A percentile compares a stretch with the other conserved stretches of the same genome.
These are phyloP conservation scores for Meganola albula DNA, from an alignment of 2,888 invertebrate species.

Conservation along the genomic window DNA sequence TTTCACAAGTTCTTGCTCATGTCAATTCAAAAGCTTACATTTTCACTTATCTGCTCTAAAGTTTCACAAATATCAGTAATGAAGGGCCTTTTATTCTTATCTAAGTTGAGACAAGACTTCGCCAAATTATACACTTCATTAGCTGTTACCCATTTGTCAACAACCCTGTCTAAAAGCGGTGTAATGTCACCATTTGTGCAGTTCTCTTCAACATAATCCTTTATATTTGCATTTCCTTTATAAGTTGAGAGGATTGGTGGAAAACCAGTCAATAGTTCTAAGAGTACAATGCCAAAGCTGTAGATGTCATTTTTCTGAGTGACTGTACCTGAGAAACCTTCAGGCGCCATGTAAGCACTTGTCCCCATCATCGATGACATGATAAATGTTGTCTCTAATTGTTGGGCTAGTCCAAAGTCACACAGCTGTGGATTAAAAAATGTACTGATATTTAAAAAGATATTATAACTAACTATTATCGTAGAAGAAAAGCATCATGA, in stretches of 20 bases:
- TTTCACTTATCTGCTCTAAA: too few relatives aligned
- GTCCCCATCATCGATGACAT: constrained; percentile 80
- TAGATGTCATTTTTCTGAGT: constrained; percentile 87
- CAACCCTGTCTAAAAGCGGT: constrained; percentile 74
- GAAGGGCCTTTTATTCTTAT: constrained; percentile 74
- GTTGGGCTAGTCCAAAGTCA: constrained; percentile 86
- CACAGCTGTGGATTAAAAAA: constrained; percentile 75
- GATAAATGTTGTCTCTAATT: constrained; percentile 66
- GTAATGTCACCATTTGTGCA: constrained; percentile 67
- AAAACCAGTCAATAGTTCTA: constrained; percentile 84
- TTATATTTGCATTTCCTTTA: constrained; percentile 63
- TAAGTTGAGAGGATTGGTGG: constrained; percentile 76
- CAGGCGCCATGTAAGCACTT: constrained; percentile 86
- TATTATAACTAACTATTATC: not conserved
- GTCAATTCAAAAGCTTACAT: too few relatives aligned
- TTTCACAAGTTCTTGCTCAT: too few relatives aligned
- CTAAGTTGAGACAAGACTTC: constrained; percentile 73
- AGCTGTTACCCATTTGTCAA: constrained; percentile 73
- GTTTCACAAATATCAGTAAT: constrained; percentile 73
- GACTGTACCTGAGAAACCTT: constrained; percentile 82
- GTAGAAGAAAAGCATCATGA: too few relatives aligned
- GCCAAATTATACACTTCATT: constrained; percentile 74
- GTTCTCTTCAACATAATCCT: constrained; percentile 72
- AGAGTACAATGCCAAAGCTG: constrained; percentile 86
- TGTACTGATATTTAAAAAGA: constrained; percentile 5